These are phyloP conservation scores for Stichopus horrens DNA, from an alignment of 53 echinoderm and acorn worm species.

Conservation along the genomic window DNA sequence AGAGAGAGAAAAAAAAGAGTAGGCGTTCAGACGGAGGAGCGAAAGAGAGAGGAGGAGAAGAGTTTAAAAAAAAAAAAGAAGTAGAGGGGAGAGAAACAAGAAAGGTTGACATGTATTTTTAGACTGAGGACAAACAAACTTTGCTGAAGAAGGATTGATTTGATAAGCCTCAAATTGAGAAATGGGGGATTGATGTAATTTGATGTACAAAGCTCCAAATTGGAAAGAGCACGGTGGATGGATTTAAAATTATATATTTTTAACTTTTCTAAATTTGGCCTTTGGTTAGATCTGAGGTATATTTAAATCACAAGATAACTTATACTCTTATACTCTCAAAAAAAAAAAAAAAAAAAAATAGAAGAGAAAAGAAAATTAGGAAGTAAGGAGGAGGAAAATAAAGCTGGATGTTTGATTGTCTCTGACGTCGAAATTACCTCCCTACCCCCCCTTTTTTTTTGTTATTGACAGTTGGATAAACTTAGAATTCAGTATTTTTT, in stretches of 20 bases:
- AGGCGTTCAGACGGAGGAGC: not conserved
- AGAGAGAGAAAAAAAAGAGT: not conserved
- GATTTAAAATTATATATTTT: conserved; percentile 24
- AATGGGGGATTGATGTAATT: conserved; percentile 26
- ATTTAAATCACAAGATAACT: too few relatives aligned
- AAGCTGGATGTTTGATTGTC: too few relatives aligned
- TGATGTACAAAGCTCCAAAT: not conserved
- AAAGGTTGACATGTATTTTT: conserved; percentile 7
- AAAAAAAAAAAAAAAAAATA: too few relatives aligned
- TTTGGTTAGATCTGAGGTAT: too few relatives aligned
- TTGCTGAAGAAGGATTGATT: conserved; percentile 10
- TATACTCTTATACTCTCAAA: too few relatives aligned
- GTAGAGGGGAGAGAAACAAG: not conserved
- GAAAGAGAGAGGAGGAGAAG: not conserved
- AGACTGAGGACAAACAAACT: conserved; percentile 28
- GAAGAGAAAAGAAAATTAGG: too few relatives aligned
- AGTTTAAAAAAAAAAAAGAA: too few relatives aligned
- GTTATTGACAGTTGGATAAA: too few relatives aligned
- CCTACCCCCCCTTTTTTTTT: too few relatives aligned
- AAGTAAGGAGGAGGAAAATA: too few relatives aligned
- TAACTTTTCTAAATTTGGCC: not conserved
- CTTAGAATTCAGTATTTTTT: too few relatives aligned
- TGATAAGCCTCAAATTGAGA: conserved; percentile 3
- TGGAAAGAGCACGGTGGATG: not conserved
- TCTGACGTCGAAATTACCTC: too few relatives aligned